Evolutionary conservation across 1,140 invertebrate species (phyloP).

Genomic region (Choristoneura fumiferana): DNA sequence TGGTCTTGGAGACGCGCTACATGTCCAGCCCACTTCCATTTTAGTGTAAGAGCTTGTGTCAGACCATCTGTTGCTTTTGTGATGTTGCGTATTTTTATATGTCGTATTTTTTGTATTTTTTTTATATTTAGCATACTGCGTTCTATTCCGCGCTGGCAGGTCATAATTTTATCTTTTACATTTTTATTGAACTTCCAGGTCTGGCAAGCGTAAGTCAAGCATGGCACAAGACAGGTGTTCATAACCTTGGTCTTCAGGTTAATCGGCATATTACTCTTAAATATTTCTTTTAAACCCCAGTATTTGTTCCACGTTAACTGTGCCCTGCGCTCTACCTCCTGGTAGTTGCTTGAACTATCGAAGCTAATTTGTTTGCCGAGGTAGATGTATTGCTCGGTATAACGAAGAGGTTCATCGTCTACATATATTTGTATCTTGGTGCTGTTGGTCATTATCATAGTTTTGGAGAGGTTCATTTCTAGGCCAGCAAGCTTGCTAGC

Average conservation of each 20-base stretch:
- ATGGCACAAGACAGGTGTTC: too few species aligned
- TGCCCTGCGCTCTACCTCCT: neutral
- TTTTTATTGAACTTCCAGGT: too few species aligned
- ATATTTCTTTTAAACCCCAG: conserved; percentile 6
- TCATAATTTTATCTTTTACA: too few species aligned
- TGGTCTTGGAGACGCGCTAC: too few species aligned
- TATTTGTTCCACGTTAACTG: conserved; percentile 10
- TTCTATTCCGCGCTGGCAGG: too few species aligned
- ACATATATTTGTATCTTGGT: neutral
- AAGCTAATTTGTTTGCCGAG: conserved; percentile 9
- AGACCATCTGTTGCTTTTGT: too few species aligned
- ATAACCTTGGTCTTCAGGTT: neutral
- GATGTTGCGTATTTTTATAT: too few species aligned
- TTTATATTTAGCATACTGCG: too few species aligned
- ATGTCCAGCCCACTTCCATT: too few species aligned
- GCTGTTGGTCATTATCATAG: neutral
- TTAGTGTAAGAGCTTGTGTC: too few species aligned
- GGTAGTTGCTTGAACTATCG: neutral
- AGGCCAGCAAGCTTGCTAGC: neutral
- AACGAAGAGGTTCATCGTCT: neutral
- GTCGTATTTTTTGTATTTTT: too few species aligned
- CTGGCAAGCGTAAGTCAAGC: too few species aligned
- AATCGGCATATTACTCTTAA: conserved; percentile 1
- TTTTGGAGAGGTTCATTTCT: neutral
- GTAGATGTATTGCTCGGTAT: neutral